Evolutionary conservation across 2,888 invertebrate species (phyloP), one percentile per base, ranked within the genome.

Genomic region (Napeogenes inachia): DNA sequence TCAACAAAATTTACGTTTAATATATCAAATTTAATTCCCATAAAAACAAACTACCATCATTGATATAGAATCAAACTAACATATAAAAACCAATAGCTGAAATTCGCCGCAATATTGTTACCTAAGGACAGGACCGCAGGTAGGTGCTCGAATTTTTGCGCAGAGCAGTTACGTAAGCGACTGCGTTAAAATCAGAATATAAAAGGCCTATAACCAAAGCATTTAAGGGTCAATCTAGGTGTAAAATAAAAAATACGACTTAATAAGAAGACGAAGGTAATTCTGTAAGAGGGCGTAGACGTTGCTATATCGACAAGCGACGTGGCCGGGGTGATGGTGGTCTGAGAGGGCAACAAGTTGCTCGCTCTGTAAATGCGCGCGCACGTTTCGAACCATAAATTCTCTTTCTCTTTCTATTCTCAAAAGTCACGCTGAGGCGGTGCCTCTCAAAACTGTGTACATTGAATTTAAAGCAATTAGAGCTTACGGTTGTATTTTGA

Each of bases 301-400:
- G 53, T 46, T 45, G 55, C 30, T 45, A 21, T 47, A 47, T 47
- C 47, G 32, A 56, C 54, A 21, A 10, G 13, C n/a, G 42, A 13
- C 50, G 42, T 54, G 30, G 54, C 46, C 54, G 47, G 8, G 42
- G 46, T 4, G 57, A 50, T 47, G 56, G 47, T 55, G 46, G 38
- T 12, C 12, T 10, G 57, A 45, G 56, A 63, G 60, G 65, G 66
- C 79, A 80, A 81, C 81, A 79, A 79, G 79, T 80, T 77, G 75
- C 67, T 59, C 61, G 65, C 56, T 60, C 63, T 68, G 54, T 64
- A 69, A 64, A 70, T 78, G 81, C 80, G 80, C 77, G 78, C 81
- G 81, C 80, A 79, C 63, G 57, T 65, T 66, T 58, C 59, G 64
- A 68, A 62, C 63, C 64, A 64, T 65, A 62, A 59, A 56, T 50